Evolutionary conservation across 2,113 vertebrate genomes (phyloP), one percentile per base, ranked within the genome.

Genomic region (Myotis yumanensis): DNA sequence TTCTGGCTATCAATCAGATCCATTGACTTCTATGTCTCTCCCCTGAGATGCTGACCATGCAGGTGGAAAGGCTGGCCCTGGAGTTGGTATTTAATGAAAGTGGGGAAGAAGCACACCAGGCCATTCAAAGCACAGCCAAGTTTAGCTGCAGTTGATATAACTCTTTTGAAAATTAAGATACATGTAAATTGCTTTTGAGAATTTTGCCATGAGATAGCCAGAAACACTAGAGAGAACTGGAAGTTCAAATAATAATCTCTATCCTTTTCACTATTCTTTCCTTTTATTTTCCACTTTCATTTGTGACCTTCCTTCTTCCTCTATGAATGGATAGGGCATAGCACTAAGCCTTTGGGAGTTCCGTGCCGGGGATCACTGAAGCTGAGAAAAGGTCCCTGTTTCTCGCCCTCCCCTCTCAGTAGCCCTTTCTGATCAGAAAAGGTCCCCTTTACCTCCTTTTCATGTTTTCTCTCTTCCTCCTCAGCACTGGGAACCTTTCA

Each of bases 191-290:
- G 46, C 25, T 86, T 90, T 76, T 66, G 83, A 94, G 37, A 32
- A 81, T 30, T 95, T 62, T 90, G n/a, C 43, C 40, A 66, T 90
- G 72, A 59, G 54, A 87, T 11, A 84, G 62, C 11, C 72, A 90
- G 68, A 88, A 91, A 80, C 25, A 80, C 22, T 64, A n/a, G 18
- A 87, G 43, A 80, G 82, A 89, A 66, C 18, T 11, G 8, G 9
- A 79, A 87, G 43, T 82, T 64, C 64, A 90, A 87, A 89, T 7
- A 90, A 84, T 54, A 30, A 85, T 32, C 72, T 86, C n/a, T 91
- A 73, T 37, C 32, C 81, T 40, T 81, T 93, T 93, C 46, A 22
- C 32, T 89, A 66, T n/a, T 75, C n/a, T 94, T 73, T 51, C 54
- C 11, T 89, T 94, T 80, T 68, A 59, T 68, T 73, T 85, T 69